These are phyloP conservation scores for Notodonta dromedarius DNA, from an alignment of 2,888 invertebrate genomes.

Conservation along the genomic window DNA sequence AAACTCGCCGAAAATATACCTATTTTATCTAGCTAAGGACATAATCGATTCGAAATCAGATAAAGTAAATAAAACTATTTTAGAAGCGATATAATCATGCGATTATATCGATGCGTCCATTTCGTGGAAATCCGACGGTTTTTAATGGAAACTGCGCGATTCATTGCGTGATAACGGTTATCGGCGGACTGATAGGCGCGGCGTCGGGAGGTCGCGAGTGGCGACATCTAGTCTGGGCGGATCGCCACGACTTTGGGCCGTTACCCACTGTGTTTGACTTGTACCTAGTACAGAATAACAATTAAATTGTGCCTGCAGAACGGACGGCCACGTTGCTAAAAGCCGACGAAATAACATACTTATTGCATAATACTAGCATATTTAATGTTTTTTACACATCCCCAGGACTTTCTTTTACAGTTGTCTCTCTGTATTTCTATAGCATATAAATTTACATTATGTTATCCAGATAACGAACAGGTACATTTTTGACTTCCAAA, in stretches of 20 bases:
- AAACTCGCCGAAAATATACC: not conserved
- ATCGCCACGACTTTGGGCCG: constrained; percentile 7
- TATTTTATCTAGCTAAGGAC: not conserved
- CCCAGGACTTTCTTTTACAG: too few species aligned
- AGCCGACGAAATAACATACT: too few species aligned
- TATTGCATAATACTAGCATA: too few species aligned
- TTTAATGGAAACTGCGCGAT: constrained; percentile 50
- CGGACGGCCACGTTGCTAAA: too few species aligned
- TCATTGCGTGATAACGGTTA: constrained; percentile 51
- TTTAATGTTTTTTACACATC: too few species aligned
- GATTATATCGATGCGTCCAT: constrained; percentile 17
- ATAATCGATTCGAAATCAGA: constrained; percentile 27
- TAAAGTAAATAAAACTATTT: constrained; percentile 17
- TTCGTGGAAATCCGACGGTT: constrained; percentile 42
- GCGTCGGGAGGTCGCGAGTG: constrained; percentile 49
- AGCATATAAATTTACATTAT: too few species aligned
- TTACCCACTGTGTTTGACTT: not conserved
- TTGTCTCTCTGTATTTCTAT: too few species aligned
- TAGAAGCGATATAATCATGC: constrained; percentile 34
- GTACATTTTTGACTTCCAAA: too few species aligned
- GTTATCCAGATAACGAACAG: too few species aligned
- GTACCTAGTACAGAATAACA: not conserved
- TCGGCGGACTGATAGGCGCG: constrained; percentile 56
- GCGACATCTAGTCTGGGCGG: constrained; percentile 63
- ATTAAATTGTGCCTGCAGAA: too few species aligned